Percentiles rank a stretch among this genome's conserved stretches.
Evolutionary conservation across 1,140 invertebrate genomes (phyloP).

Genomic region (Antheraea mylitta): DNA sequence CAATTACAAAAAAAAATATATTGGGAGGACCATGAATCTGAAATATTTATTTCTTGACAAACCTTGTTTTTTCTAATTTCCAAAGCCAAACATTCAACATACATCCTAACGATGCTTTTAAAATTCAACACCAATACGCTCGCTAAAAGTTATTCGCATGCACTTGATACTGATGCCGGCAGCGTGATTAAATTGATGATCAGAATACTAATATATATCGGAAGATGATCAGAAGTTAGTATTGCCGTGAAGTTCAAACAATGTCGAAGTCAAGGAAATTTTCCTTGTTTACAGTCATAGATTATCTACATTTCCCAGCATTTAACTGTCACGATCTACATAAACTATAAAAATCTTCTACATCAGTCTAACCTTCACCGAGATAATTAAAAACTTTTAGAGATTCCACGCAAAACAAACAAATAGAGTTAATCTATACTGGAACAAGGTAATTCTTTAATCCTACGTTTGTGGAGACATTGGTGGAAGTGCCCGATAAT

Average conservation of each 20-base stretch:
- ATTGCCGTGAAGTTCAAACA: neutral
- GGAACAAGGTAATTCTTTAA: conserved; percentile 2
- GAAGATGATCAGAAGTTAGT: conserved; percentile 12
- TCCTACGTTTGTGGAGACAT: neutral
- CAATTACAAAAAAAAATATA: conserved; percentile 2
- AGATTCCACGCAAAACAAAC: neutral
- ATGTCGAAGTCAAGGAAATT: conserved; percentile 16
- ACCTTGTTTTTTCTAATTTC: conserved; percentile 13
- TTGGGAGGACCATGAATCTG: neutral
- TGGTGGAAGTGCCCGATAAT: conserved; percentile 4
- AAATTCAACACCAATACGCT: conserved; percentile 7
- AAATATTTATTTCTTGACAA: conserved; percentile 12
- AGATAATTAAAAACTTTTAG: neutral
- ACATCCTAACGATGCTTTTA: neutral
- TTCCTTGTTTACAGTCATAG: neutral
- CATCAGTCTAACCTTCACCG: too few relatives aligned
- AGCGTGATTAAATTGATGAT: conserved; percentile 4
- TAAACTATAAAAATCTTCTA: too few relatives aligned
- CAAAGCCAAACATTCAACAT: neutral
- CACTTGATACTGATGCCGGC: neutral
- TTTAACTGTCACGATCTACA: too few relatives aligned
- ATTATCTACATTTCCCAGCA: too few relatives aligned
- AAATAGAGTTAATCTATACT: neutral
- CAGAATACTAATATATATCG: conserved; percentile 15
- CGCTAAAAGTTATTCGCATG: neutral